Evolutionary conservation across 2,888 invertebrate species (phyloP).

Genomic region (Boloria euphrosyne): DNA sequence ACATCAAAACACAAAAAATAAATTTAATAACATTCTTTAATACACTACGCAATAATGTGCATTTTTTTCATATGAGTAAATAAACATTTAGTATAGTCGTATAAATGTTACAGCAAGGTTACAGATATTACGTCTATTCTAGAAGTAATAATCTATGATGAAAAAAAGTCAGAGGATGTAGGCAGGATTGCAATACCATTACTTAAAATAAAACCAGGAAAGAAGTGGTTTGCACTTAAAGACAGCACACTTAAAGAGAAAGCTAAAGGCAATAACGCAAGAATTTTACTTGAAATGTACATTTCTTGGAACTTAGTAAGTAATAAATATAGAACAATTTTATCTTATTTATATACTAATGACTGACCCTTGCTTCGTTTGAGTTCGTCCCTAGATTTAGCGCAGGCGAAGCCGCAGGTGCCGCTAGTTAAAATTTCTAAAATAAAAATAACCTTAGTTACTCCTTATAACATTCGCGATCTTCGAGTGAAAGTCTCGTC

Average conservation of each 20-base stretch:
- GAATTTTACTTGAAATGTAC: slow-evolving; percentile 93
- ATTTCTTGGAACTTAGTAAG: slow-evolving; percentile 93
- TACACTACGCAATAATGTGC: too few relatives aligned
- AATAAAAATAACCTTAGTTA: too few relatives aligned
- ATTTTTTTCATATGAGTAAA: not conserved
- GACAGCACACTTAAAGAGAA: slow-evolving; percentile 92
- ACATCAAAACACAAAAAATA: too few relatives aligned
- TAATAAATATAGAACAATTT: slow-evolving; percentile 27
- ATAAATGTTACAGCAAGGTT: slow-evolving; percentile 83
- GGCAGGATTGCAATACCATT: slow-evolving; percentile 95
- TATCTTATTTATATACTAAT: too few relatives aligned
- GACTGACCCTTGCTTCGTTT: not conserved
- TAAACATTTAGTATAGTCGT: not conserved
- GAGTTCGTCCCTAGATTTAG: not conserved
- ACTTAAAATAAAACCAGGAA: slow-evolving; percentile 90
- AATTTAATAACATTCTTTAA: too few relatives aligned
- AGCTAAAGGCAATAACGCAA: slow-evolving; percentile 92
- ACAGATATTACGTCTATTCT: slow-evolving; percentile 96
- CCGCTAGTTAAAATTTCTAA: too few relatives aligned
- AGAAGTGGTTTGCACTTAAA: slow-evolving; percentile 97
- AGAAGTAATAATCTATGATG: slow-evolving; percentile 96
- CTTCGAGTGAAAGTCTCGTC: too few relatives aligned
- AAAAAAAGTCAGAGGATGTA: slow-evolving; percentile 97
- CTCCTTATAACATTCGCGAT: too few relatives aligned
- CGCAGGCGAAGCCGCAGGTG: too few relatives aligned